These are phyloP conservation scores for Phrixothrix hirtus DNA, from an alignment of 2,888 invertebrate species.

Conservation along the genomic window DNA sequence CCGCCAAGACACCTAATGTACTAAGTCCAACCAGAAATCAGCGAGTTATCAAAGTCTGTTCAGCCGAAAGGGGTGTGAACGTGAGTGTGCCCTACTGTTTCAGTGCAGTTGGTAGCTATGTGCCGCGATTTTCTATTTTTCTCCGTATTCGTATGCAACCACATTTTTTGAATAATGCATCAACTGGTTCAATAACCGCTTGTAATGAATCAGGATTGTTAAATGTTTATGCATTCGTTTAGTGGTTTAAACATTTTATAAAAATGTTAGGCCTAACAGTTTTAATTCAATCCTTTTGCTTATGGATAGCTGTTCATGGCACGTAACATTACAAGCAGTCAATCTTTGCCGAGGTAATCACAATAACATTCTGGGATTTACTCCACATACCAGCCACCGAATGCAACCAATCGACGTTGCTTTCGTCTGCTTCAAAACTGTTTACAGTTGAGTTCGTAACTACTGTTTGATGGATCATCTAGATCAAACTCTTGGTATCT, in stretches of 20 bases:
- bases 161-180: too few species aligned
- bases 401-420: not conserved
- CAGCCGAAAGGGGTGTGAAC: slow-evolving; percentile 4
- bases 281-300: not conserved
- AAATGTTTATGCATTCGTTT: not conserved
- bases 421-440: too few species aligned
- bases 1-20: slow-evolving; percentile 3
- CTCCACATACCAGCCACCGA: not conserved
- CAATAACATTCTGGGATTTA: not conserved
- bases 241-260: slow-evolving; percentile 1
- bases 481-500: not conserved
- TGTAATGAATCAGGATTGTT: not conserved
- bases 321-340: not conserved
- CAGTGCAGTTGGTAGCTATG: slow-evolving; percentile 4
- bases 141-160: too few species aligned
- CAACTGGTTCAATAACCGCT: not conserved
- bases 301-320: not conserved
- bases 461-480: not conserved
- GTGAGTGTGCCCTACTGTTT: slow-evolving; percentile 8
- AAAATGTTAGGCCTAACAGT: not conserved
- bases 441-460: slow-evolving; percentile 1
- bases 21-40: not conserved
- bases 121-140: too few species aligned
- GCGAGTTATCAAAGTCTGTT: slow-evolving; percentile 3
- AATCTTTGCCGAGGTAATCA: not conserved